These are phyloP conservation scores for Melanotaenia nigrans DNA, from an alignment of 2,797 vertebrate species.

Conservation along the genomic window DNA sequence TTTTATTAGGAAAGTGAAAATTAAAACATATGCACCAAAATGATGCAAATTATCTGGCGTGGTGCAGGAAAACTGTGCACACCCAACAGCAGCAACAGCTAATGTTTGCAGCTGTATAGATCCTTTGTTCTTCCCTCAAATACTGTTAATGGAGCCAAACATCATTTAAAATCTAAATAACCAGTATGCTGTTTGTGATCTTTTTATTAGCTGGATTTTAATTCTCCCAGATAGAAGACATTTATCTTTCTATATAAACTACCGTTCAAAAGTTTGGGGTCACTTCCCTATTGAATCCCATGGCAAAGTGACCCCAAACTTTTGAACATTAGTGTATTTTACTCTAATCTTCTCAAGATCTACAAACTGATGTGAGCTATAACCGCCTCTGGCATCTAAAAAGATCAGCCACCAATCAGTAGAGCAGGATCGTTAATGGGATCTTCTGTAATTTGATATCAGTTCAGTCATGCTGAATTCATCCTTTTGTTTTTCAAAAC, in stretches of 20 bases:
- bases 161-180: neutral
- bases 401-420: neutral
- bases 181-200: neutral
- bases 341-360: neutral
- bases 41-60: neutral
- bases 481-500: neutral
- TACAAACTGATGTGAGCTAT: neutral
- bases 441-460: neutral
- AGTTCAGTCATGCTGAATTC: neutral
- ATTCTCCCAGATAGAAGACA: neutral
- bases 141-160: neutral
- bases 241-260: neutral
- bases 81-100: neutral
- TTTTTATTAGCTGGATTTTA: neutral
- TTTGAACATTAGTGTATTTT: neutral
- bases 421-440: neutral
- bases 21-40: conserved; percentile 1
- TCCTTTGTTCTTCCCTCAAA: neutral
- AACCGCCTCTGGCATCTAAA: neutral
- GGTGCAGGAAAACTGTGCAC: neutral
- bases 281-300: no score
- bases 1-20: neutral
- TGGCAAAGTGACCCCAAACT: no score
- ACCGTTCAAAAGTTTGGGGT: no score
- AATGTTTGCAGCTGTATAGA: neutral